Evolutionary conservation across 2,888 invertebrate genomes (phyloP), one percentile per base, ranked within the genome.

Genomic region (Chirona hameri): DNA sequence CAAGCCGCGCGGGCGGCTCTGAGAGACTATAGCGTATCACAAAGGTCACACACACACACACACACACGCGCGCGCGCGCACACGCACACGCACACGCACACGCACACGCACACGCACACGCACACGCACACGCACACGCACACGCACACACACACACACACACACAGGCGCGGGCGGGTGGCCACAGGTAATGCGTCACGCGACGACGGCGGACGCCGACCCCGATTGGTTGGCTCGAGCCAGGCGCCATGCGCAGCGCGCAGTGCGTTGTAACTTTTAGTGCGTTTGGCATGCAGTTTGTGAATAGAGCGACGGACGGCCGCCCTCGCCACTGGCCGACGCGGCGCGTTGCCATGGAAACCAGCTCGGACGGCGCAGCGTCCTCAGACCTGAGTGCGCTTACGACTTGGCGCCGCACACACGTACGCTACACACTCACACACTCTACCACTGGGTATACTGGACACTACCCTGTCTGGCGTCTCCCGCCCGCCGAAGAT

Each of bases 261-360:
- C 39, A 7, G 39, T 2, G 39, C 39, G 39, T 2, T 7, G 39
- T 39, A n/a, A n/a, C n/a, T n/a, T n/a, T n/a, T n/a, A 10, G 24
- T n/a, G n/a, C 65, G 9, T 65, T 65, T 65, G 65, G 65, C 65
- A 27, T 65, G 27, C 65, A n/a, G 65, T 24, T 10, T 57, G 10
- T 57, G 57, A 24, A 18, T 7, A 21, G 57, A 18, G 57, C 4
- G 57, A 21, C 57, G 7, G 24, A 57, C 21, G 57, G 24, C 57
- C 7, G 57, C 57, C 21, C 21, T 21, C 21, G 24, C 57, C 57
- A 57, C 18, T 57, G 21, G 5, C 24, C 21, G 57, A 24, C 27
- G 65, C 65, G 65, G n/a, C 65, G 27, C 57, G 65, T 65, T n/a
- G 65, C 65, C 65, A 65, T 65, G 65, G 65, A n/a, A n/a, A 65